Evolutionary conservation across 2,888 invertebrate species (phyloP).

Genomic region (Microplitis deprimator): DNA sequence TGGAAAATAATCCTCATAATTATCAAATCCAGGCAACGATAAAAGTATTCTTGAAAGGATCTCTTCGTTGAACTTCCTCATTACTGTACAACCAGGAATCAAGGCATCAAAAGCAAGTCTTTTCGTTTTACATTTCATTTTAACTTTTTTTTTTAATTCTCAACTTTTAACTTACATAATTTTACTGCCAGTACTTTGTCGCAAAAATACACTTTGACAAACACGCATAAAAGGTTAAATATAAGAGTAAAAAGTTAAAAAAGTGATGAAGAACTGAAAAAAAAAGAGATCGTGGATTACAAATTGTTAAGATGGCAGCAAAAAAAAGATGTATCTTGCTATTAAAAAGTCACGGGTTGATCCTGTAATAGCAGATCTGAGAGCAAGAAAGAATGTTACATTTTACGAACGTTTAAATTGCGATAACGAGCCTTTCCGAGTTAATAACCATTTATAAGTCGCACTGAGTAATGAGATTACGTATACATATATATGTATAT

Average conservation of each 20-base stretch:
- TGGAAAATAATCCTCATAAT: slow-evolving; percentile 69
- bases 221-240: slow-evolving; percentile 36
- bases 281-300: slow-evolving; percentile 30
- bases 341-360: slow-evolving; percentile 28
- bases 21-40: slow-evolving; percentile 67
- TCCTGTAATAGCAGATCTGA: slow-evolving; percentile 38
- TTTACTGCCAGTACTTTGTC: slow-evolving; percentile 26
- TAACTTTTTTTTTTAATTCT: slow-evolving; percentile 32
- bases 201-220: slow-evolving; percentile 37
- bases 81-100: slow-evolving; percentile 54
- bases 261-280: not conserved
- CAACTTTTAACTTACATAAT: slow-evolving; percentile 21
- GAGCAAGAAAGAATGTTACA: slow-evolving; percentile 13
- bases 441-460: slow-evolving; percentile 27
- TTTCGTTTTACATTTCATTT: slow-evolving; percentile 30
- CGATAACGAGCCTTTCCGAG: slow-evolving; percentile 3
- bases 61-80: slow-evolving; percentile 62
- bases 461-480: slow-evolving; percentile 21
- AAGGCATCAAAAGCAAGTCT: slow-evolving; percentile 59
- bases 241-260: slow-evolving; percentile 6
- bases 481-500: slow-evolving; percentile 8
- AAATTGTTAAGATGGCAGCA: not conserved
- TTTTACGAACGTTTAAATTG: slow-evolving; percentile 14
- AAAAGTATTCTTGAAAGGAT: slow-evolving; percentile 65
- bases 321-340: not conserved